Evolutionary conservation across 2,797 vertebrate species (phyloP), one percentile per base, ranked within the genome.

Genomic region (Buceros bicornis): DNA sequence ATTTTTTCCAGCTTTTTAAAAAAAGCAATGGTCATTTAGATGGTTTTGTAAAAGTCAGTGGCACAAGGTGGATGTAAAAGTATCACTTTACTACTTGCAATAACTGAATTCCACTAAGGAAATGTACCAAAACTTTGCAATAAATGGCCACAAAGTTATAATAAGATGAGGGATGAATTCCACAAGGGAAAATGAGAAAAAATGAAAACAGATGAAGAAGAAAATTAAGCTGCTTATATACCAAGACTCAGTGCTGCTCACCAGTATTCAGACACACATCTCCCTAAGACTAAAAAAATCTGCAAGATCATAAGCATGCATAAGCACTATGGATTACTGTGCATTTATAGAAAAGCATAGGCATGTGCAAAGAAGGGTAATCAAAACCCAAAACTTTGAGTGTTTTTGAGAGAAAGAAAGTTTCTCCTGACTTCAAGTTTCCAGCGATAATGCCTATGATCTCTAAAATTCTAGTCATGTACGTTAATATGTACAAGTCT

Each of bases 151-250:
- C 43, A 47, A 73, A 80, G 43, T 83, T 93, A 61, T 57, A 82
- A 76, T 77, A 82, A 94, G 40, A 56, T 76, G 74, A 89, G 21
- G 24, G 31, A 95, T 89, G 45, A 71, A 60, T 95, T 28, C 17
- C 74, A 72, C 50, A 74, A 77, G 60, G 5, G 13, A 81, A 90
- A 82, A 79, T 65, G 53, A 45, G 43, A 90, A 94, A 87, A 87
- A 96, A 88, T 42, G 64, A 87, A 89, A 96, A 91, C 82, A 90
- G 66, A 91, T 69, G 71, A 95, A 85, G 50, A 90, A 71, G 53
- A 89, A 94, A 95, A 96, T 95, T 80, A 93, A 70, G 57, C 53
- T 94, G 62, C 71, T 95, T 96, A 91, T 86, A 89, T 77, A 77
- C 53, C 29, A 82, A 65, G 81, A 77, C 58, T 82, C 47, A 60